These are phyloP conservation scores for Apogon hyalosoma DNA, from an alignment of 2,797 vertebrate genomes.

Conservation along the genomic window DNA sequence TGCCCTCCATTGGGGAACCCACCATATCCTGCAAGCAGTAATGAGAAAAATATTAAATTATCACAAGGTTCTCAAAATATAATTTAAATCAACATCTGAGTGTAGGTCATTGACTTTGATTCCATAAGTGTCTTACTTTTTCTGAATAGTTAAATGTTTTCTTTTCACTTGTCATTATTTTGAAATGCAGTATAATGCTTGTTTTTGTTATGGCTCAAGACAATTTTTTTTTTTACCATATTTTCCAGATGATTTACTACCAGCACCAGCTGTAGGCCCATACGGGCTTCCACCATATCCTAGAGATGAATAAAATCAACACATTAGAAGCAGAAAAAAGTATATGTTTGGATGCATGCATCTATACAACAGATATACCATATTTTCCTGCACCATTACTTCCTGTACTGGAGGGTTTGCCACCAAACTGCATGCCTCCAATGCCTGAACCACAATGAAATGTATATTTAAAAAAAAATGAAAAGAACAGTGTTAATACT, in stretches of 20 bases:
- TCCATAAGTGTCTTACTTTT: background rate
- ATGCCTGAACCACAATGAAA: conserved; percentile 62
- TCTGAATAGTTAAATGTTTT: background rate
- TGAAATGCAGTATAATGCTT: background rate
- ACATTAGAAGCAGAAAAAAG: background rate
- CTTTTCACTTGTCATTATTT: background rate
- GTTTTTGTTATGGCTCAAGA: background rate
- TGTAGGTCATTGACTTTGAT: background rate
- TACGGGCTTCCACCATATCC: conserved; percentile 63
- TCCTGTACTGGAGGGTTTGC: conserved; percentile 44
- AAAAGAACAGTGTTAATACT: background rate
- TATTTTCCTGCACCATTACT: conserved; percentile 52
- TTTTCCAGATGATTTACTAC: conserved; percentile 61
- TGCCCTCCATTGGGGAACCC: conserved; percentile 45
- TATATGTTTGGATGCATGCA: background rate
- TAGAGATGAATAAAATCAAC: conserved; percentile 37
- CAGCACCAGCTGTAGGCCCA: conserved; percentile 7
- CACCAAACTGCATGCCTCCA: conserved; percentile 74
- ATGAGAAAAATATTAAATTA: background rate
- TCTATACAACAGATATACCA: conserved; percentile 44
- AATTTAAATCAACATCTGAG: no score
- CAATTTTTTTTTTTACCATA: conserved; percentile 62
- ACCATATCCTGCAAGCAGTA: conserved; percentile 56
- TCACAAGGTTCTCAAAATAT: background rate
- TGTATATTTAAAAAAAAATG: background rate